Conservation (phyloP, 2,888 invertebrate species). For the Alviniconcha strummeri region DNA sequence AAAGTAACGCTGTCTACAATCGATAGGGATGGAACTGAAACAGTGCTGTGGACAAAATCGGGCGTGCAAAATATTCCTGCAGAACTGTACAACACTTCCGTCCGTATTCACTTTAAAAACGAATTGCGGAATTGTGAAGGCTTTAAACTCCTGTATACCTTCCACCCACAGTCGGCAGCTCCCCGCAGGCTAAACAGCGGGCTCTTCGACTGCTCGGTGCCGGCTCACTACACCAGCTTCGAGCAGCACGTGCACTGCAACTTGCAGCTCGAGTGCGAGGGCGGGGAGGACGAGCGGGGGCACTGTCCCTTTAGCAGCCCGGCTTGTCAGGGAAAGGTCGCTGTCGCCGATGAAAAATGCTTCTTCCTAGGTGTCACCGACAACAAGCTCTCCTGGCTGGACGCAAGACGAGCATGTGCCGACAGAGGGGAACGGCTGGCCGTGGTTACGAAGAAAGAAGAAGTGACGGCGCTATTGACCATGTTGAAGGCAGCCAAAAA, state of each 20-base stretch:
- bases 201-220: neutral
- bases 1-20: neutral
- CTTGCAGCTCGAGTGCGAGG: conserved; percentile 4
- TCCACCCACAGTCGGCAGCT: neutral
- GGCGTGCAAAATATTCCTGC: neutral
- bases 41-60: neutral
- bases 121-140: neutral
- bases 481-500: neutral
- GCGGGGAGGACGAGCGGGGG: conserved; percentile 13
- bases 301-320: conserved; percentile 18
- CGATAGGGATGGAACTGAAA: neutral
- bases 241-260: conserved; percentile 4
- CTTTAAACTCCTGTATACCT: neutral
- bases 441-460: neutral
- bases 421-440: neutral
- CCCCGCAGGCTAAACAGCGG: neutral
- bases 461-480: neutral
- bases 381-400: neutral
- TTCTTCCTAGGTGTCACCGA: neutral
- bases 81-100: neutral
- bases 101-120: neutral
- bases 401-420: neutral
- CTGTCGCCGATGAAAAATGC: neutral
- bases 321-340: conserved; percentile 2
- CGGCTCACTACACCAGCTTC: neutral